phyloP scores from a whole-genome alignment of 2,113 vertebrate genomes.

The Empidonax traillii region DNA sequence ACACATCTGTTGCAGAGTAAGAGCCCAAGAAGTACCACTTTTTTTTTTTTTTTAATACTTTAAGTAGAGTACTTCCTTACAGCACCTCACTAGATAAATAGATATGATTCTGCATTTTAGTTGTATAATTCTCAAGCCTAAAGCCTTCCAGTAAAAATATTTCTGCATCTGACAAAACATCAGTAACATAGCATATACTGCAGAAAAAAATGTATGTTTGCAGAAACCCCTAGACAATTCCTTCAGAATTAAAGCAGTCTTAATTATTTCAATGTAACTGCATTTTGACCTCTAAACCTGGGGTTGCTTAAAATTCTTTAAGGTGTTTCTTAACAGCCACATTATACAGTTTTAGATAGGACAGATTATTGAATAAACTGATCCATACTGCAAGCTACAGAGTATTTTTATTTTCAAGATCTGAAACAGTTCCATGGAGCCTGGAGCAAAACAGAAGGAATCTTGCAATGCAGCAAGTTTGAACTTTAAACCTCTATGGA shows the following conservation, averaged over 20 bases:
- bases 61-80: neutral
- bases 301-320: neutral
- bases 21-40: neutral
- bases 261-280: neutral
- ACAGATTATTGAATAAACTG: neutral
- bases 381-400: neutral
- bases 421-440: neutral
- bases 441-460: slow-evolving; percentile 4
- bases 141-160: neutral
- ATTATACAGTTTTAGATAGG: neutral
- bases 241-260: neutral
- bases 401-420: slow-evolving; percentile 4
- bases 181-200: neutral
- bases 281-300: neutral
- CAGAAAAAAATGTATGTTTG: neutral
- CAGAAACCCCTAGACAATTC: neutral
- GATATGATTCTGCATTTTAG: neutral
- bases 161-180: neutral
- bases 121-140: neutral
- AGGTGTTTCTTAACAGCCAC: neutral
- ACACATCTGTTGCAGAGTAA: neutral
- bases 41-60: neutral
- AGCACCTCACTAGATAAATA: neutral
- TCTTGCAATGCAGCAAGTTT: neutral
- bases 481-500: neutral